Evolutionary conservation across 2,888 invertebrate genomes (phyloP), one percentile per base, ranked within the genome.

Genomic region (Caenorhabditis drosophilae): DNA sequence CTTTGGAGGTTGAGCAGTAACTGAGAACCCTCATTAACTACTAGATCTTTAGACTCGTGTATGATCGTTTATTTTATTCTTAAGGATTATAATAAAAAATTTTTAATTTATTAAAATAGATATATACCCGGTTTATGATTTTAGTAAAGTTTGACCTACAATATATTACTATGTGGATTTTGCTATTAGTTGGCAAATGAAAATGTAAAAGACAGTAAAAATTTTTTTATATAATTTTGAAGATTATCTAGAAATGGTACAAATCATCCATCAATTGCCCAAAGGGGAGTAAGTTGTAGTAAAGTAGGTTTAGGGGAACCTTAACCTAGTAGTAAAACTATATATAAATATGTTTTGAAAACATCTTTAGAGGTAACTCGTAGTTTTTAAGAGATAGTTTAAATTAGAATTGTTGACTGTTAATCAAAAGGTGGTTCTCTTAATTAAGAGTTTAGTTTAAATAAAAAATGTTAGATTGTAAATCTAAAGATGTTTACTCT

Each of bases 221-320:
- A 58, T 42, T 48, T 73, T 54, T 75, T 71, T 70, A 78, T 69
- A 44, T 73, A 47, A 59, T 52, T 78, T 75, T 52, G 80, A 52
- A 52, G 84, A 82, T 64, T 53, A 73, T 66, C 36, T 56, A 47
- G 44, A 58, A 61, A 26, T 79, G 75, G 75, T 76, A 69, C 76
- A 75, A 76, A 76, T 75, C 75, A 75, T 76, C 76, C 76, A 75
- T 76, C 76, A 76, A 76, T 71, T 76, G 67, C 73, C 69, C 60
- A 71, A 61, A 74, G 67, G 69, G 73, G 66, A 76, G 75, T 76
- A 76, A 76, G 76, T 76, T 75, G 76, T 76, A 76, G 76, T 75
- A 76, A 73, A 75, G 76, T 76, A 75, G 71, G 48, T 69, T 69
- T 75, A 75, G 69, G 71, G 76, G 76, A 76, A 76, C 69, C 68